Evolutionary conservation across 2,888 invertebrate genomes (phyloP).

Genomic region (Mythimna loreyi): DNA sequence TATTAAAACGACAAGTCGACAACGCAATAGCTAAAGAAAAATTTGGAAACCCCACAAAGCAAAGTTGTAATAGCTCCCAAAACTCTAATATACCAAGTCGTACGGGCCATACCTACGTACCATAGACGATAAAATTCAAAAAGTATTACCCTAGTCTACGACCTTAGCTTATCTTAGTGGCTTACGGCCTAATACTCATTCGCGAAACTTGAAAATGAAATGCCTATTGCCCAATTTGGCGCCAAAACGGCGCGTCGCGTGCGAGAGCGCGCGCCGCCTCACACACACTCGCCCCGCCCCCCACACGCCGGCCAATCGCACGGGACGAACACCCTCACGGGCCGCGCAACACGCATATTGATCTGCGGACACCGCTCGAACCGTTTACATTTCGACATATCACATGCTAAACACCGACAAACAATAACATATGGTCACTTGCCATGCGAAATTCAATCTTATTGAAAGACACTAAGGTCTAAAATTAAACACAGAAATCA

Average conservation of each 20-base stretch:
- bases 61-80: constrained; percentile 48
- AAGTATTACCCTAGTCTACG: constrained; percentile 55
- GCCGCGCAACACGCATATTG: constrained; percentile 89
- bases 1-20: constrained; percentile 29
- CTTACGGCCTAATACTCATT: constrained; percentile 57
- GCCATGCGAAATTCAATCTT: constrained; percentile 67
- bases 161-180: constrained; percentile 63
- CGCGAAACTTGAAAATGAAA: constrained; percentile 77
- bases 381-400: constrained; percentile 90
- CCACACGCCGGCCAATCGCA: constrained; percentile 87
- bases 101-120: constrained; percentile 27
- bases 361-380: constrained; percentile 89
- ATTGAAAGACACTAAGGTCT: rapidly evolving
- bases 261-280: constrained; percentile 83
- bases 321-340: constrained; percentile 85
- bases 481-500: constrained; percentile 47
- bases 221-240: constrained; percentile 80
- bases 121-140: constrained; percentile 55
- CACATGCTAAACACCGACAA: constrained; percentile 90
- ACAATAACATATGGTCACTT: constrained; percentile 84
- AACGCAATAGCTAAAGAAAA: constrained; percentile 33
- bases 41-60: constrained; percentile 23
- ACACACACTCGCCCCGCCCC: constrained; percentile 86
- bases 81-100: constrained; percentile 49
- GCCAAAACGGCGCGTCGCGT: constrained; percentile 82